Conservation (phyloP, 1,140 invertebrate species). For the Chironomus striatipennis region DNA sequence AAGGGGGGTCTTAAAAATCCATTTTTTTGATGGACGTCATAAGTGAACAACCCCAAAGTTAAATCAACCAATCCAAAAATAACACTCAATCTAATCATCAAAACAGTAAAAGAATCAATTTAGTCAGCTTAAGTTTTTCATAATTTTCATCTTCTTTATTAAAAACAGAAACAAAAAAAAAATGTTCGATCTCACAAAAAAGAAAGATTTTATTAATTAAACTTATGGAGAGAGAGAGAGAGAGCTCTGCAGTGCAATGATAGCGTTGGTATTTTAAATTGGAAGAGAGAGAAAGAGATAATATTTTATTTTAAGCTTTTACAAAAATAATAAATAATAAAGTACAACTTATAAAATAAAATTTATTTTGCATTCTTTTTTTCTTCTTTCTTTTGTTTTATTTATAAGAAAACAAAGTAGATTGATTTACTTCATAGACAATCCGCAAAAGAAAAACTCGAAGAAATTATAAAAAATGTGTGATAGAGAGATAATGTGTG, state of each 20-base stretch:
- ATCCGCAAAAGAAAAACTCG: not conserved
- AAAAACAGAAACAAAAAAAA: not conserved
- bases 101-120: too few species aligned
- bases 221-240: not conserved
- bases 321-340: not conserved
- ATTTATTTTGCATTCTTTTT: not conserved
- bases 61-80: too few species aligned
- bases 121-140: too few species aligned
- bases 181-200: not conserved
- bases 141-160: not conserved
- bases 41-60: too few species aligned
- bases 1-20: too few species aligned
- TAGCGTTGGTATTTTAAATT: not conserved
- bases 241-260: not conserved
- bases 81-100: too few species aligned
- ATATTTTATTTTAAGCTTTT: constrained; percentile 4
- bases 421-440: not conserved
- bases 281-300: not conserved
- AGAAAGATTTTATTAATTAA: not conserved
- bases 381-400: not conserved
- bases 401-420: not conserved
- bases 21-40: too few species aligned
- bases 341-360: constrained; percentile 15
- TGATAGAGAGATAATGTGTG: not conserved
- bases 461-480: not conserved